Base-by-base conservation (phyloP, 1,140 invertebrate species). In the Dolichoris vasculosae region DNA sequence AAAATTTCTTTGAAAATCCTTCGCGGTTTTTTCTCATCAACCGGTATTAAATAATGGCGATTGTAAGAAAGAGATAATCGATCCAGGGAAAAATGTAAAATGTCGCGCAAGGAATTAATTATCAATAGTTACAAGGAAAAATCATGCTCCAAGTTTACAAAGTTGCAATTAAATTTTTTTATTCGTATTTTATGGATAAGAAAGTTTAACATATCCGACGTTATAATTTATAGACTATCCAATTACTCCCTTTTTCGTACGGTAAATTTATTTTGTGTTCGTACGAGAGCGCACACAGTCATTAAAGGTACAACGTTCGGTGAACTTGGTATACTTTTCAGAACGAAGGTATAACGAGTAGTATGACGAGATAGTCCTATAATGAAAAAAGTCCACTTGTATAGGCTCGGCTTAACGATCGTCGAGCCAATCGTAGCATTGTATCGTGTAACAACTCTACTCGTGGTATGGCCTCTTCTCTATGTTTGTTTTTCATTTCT, bases 401-500 rank as follows among this genome's bases (percentile, higher is more conserved):
- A 67, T 67, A 63, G 32, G 43, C 40, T 51, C 40, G 73, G 59
- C 43, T 84, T 78, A 67, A 84, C 82, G 82, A 84, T 84, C 83
- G 23, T 17, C 46, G 20, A 26, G 76, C 83, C 76, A 84, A 79
- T 84, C 78, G 83, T 17, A 30, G 26, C 30, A 26, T 2, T 32
- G 76, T 48, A 55, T 40, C 81, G n/a, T 43, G n/a, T 55, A 67
- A 80, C 55, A 43, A 30, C 78, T 46, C 59, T n/a, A 40, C 13
- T 9, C 7, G 4, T 30, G 0, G 23, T 2, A n/a, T 38, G 4
- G 26, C 15, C 77, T n/a, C 77, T 79, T 40, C 38, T n/a, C 0
- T 32, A 59, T 43, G 77, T 83, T 83, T 83, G 73, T 55, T 84
- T 83, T 78, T 84, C 73, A 83, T 76, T 84, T 84, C 40, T 51